These are phyloP conservation scores for Drosophila repleta DNA, from an alignment of 1,140 invertebrate species.

Conservation along the genomic window DNA sequence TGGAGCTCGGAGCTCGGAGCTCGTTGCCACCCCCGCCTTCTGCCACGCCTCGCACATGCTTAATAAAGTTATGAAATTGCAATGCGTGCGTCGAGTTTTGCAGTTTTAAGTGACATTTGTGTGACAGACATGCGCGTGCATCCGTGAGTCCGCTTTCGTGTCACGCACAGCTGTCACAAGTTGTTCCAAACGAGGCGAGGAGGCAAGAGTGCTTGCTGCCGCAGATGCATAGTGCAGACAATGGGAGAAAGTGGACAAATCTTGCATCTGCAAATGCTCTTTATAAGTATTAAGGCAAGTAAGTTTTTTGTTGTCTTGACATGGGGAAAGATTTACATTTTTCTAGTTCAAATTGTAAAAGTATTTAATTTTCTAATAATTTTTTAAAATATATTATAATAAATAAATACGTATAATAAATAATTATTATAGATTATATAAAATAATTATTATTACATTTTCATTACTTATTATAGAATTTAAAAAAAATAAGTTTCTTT, in stretches of 20 bases:
- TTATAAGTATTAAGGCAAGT: too few species aligned
- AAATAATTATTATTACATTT: too few species aligned
- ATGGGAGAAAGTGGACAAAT: neutral
- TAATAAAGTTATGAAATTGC: slow-evolving; percentile 76
- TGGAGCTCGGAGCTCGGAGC: slow-evolving; percentile 8
- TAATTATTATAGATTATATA: neutral
- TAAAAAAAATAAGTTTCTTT: too few species aligned
- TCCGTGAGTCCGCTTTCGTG: slow-evolving; percentile 62
- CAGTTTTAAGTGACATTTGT: slow-evolving; percentile 79
- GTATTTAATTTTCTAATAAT: neutral
- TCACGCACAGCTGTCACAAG: slow-evolving; percentile 45
- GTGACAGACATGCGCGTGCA: slow-evolving; percentile 77
- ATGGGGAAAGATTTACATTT: too few species aligned
- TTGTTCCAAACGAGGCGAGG: neutral
- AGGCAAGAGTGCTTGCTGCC: neutral
- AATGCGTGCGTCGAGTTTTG: slow-evolving; percentile 64
- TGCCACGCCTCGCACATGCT: slow-evolving; percentile 1
- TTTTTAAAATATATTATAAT: neutral
- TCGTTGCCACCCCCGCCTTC: neutral
- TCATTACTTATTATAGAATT: too few species aligned
- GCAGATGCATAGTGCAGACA: neutral
- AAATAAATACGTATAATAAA: neutral
- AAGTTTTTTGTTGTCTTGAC: too few species aligned
- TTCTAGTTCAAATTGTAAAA: too few species aligned
- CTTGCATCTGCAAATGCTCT: too few species aligned